These are phyloP conservation scores for Cotesia glomerata DNA, from an alignment of 1,140 invertebrate genomes.

Conservation along the genomic window DNA sequence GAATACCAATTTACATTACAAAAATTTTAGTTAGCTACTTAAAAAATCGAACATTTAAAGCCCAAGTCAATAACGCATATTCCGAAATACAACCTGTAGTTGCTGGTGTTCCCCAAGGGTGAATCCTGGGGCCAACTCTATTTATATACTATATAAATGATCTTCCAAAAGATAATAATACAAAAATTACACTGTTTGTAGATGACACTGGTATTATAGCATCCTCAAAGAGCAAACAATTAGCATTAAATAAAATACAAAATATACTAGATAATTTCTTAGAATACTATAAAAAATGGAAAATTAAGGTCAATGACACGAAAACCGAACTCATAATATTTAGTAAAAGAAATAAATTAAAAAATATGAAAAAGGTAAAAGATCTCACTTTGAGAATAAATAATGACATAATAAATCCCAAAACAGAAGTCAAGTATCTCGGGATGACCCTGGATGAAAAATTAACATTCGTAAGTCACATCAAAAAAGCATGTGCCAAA, in stretches of 20 bases:
- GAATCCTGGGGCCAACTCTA: constrained; percentile 20
- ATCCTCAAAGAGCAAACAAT: constrained; percentile 10
- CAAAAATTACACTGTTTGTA: constrained; percentile 24
- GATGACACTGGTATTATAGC: constrained; percentile 30
- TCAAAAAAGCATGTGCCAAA: constrained; percentile 18
- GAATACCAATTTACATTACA: constrained; percentile 34
- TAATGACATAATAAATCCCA: background rate
- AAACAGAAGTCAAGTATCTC: constrained; percentile 28
- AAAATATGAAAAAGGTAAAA: background rate
- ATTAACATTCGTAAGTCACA: constrained; percentile 17
- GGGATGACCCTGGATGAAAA: constrained; percentile 27
- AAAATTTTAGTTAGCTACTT: constrained; percentile 36
- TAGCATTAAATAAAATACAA: constrained; percentile 24
- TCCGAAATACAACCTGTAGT: constrained; percentile 28
- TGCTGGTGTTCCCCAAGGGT: constrained; percentile 42
- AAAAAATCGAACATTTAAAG: constrained; percentile 33
- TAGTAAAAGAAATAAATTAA: constrained; percentile 11
- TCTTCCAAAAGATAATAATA: constrained; percentile 16
- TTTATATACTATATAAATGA: constrained; percentile 31
- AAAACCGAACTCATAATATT: constrained; percentile 35
- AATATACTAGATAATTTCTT: constrained; percentile 14
- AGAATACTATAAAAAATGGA: constrained; percentile 33
- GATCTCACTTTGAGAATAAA: background rate
- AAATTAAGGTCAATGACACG: constrained; percentile 36
- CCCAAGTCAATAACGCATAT: constrained; percentile 9